Base-by-base conservation (phyloP, 2,113 vertebrate genomes). In the Syngnathus scovelli region DNA sequence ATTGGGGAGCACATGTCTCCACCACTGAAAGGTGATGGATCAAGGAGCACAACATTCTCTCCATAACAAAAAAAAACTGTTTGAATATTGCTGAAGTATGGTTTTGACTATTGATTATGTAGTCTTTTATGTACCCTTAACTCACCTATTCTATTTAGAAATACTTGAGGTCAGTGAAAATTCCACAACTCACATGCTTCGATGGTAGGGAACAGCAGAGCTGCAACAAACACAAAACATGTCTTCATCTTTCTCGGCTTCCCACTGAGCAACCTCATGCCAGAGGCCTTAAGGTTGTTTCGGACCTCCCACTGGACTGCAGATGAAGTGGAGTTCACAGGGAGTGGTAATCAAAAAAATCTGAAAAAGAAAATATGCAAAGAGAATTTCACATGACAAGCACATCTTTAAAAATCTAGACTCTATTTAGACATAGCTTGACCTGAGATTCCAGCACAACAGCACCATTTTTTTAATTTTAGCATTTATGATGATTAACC, bases 231-330 rank as follows among this genome's bases (percentile, higher is more conserved):
- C 58, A 82, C 7, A 13, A 61, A n/a, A 12, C 70, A 81, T 60
- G 51, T 83, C 84, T 78, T 88, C 90, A 91, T 92, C 65, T 81
- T 78, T 72, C 67, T 78, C 23, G 37, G 56, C 60, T 56, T 7
- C 48, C 68, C 3, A 23, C 69, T 8, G 69, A 72, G 60, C 70
- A 54, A 6, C 38, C 55, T 72, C 66, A 70, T 60, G 62, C 55
- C 72, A 19, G 27, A 58, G 64, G 68, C 23, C 64, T 72, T 69
- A 46, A 62, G 58, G 60, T 44, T 64, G 61, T 63, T 7, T 2
- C 46, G 41, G 69, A 71, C 27, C 64, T 68, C 68, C 68, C 41
- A 21, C 62, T 60, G 69, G 65, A 52, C 43, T 69, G 78, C 63
- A 36, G 63, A 55, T 16, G 55, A 43, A 51, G 23, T 13, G 13